phyloP scores from a whole-genome alignment of 2,888 invertebrate genomes.

The Drosophila phalerata region DNA sequence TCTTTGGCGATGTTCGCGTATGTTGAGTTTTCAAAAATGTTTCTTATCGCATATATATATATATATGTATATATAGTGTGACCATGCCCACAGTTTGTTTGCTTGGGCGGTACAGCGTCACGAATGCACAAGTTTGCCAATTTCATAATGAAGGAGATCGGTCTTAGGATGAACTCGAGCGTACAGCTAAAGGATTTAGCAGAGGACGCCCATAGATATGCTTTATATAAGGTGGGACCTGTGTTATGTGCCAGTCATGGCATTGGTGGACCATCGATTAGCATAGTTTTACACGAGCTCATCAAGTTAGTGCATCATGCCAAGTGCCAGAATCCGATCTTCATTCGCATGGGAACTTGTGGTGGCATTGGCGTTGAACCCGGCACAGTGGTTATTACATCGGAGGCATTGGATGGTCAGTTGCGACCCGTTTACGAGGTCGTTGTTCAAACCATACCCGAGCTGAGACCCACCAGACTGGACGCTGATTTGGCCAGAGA shows the following conservation, averaged over 20 bases:
- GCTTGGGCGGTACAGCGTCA: conserved; percentile 97
- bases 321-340: conserved; percentile 92
- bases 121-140: conserved; percentile 96
- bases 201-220: conserved; percentile 94
- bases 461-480: conserved; percentile 91
- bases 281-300: conserved; percentile 96
- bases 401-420: conserved; percentile 94
- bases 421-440: conserved; percentile 91
- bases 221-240: conserved; percentile 93
- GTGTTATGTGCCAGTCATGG: conserved; percentile 89
- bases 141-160: conserved; percentile 94
- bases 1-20: conserved; percentile 98
- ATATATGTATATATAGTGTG: too few species aligned
- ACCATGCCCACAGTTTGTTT: conserved; percentile 90
- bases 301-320: conserved; percentile 97
- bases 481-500: conserved; percentile 92
- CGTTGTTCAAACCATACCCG: conserved; percentile 90
- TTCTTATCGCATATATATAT: too few species aligned
- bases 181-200: conserved; percentile 94
- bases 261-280: conserved; percentile 97
- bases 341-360: conserved; percentile 96
- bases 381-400: conserved; percentile 96
- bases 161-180: conserved; percentile 93
- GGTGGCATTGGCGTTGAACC: conserved; percentile 96
- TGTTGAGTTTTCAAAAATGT: conserved; percentile 50